These are phyloP conservation scores for Forbesichthys agassizii DNA, from an alignment of 2,113 vertebrate species.

Conservation along the genomic window DNA sequence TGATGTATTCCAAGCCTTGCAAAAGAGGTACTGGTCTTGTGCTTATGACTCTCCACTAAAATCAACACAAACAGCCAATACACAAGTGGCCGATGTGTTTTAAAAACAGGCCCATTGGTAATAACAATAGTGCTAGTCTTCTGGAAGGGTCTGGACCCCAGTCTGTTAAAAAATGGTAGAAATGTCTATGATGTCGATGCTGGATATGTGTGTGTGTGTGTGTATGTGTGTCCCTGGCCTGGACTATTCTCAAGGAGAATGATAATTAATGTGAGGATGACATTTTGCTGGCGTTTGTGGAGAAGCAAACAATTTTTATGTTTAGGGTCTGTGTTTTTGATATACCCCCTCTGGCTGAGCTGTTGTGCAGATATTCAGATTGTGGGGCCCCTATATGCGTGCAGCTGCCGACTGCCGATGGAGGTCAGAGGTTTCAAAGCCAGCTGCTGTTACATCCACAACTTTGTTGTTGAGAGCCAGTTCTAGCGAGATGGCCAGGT, in stretches of 20 bases:
- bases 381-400: slow-evolving; percentile 44
- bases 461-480: slow-evolving; percentile 61
- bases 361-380: slow-evolving; percentile 58
- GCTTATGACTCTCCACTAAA: slow-evolving; percentile 30
- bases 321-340: slow-evolving; percentile 64
- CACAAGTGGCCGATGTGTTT: slow-evolving; percentile 1
- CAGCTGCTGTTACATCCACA: slow-evolving; percentile 67
- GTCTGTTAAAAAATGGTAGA: background rate
- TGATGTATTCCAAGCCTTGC: slow-evolving; percentile 22
- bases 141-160: slow-evolving; percentile 48
- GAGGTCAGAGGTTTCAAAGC: slow-evolving; percentile 40
- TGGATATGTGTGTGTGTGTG: background rate
- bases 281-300: slow-evolving; percentile 67
- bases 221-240: slow-evolving; percentile 30
- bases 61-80: slow-evolving; percentile 31
- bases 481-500: slow-evolving; percentile 55
- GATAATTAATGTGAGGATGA: slow-evolving; percentile 70
- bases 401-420: slow-evolving; percentile 56
- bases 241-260: slow-evolving; percentile 20
- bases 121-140: slow-evolving; percentile 44
- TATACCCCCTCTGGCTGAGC: slow-evolving; percentile 42
- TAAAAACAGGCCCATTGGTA: slow-evolving; percentile 31
- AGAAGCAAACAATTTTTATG: slow-evolving; percentile 57
- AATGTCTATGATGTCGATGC: background rate
- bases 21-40: slow-evolving; percentile 36